A percentile compares a stretch with the other conserved stretches of the same genome.
Conservation (phyloP, 2,113 vertebrate species). For the Emydura subglobosa region DNA sequence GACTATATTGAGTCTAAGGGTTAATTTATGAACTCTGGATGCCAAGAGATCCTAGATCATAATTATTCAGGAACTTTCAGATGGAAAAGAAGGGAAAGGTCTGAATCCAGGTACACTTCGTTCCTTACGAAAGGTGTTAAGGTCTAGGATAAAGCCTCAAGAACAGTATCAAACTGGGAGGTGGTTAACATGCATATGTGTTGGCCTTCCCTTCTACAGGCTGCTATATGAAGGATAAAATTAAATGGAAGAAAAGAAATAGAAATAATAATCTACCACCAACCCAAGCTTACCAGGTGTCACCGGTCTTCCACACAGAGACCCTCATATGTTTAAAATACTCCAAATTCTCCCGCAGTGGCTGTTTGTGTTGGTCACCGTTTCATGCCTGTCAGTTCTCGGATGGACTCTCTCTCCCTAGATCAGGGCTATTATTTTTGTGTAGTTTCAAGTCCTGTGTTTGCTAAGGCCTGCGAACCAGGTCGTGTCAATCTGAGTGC, state of each 20-base stretch:
- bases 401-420: neutral
- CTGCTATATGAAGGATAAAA: neutral
- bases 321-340: neutral
- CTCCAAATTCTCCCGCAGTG: neutral
- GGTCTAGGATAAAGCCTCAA: neutral
- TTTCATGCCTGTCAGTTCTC: neutral
- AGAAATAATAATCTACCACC: neutral
- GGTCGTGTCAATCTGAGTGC: neutral
- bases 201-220: neutral
- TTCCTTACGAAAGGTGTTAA: neutral
- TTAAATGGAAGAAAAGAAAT: neutral
- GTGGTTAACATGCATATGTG: neutral
- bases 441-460: neutral
- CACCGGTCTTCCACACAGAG: neutral
- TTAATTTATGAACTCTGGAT: neutral
- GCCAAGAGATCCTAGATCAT: neutral
- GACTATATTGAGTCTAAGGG: neutral
- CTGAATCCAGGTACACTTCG: neutral
- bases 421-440: neutral
- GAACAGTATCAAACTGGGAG: neutral
- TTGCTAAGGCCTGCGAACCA: neutral
- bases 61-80: neutral
- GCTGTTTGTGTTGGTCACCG: neutral
- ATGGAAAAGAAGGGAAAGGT: neutral
- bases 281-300: neutral